Evolutionary conservation across 1,140 invertebrate species (phyloP).

Genomic region (Drosophila lowei): DNA sequence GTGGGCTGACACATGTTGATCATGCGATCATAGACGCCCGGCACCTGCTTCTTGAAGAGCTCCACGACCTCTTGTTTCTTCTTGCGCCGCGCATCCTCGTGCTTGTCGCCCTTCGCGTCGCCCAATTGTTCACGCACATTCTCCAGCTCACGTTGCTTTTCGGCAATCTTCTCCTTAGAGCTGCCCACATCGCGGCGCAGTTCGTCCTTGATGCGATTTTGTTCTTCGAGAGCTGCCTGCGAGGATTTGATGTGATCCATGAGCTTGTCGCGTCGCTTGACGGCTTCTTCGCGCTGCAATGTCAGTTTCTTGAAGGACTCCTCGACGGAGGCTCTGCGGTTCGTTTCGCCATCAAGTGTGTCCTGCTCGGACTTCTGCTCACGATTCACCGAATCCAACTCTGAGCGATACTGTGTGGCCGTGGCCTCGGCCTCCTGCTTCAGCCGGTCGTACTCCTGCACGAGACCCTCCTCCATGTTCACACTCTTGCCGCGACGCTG

Average conservation of each 20-base stretch:
- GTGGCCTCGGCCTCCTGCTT: conserved; percentile 98
- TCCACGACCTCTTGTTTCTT: conserved; percentile 99
- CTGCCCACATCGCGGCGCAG: conserved; percentile 94
- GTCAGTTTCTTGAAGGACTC: conserved; percentile 89
- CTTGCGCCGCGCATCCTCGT: conserved; percentile 96
- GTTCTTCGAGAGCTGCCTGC: conserved; percentile 94
- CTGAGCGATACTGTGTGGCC: conserved; percentile 94
- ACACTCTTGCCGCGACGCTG: conserved; percentile 94
- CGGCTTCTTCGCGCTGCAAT: conserved; percentile 96
- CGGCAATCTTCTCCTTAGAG: conserved; percentile 94
- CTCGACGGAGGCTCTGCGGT: conserved; percentile 95
- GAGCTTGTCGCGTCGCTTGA: conserved; percentile 96
- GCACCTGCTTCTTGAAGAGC: conserved; percentile 97
- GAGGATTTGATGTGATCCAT: conserved; percentile 96
- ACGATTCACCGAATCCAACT: conserved; percentile 97
- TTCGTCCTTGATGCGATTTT: conserved; percentile 90
- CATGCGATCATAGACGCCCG: conserved; percentile 98
- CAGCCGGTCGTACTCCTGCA: conserved; percentile 96
- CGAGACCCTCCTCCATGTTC: conserved; percentile 96
- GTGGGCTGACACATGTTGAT: conserved; percentile 99
- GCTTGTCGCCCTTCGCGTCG: conserved; percentile 98
- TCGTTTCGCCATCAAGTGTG: conserved; percentile 94
- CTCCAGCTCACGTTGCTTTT: conserved; percentile 94
- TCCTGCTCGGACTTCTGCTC: conserved; percentile 99
- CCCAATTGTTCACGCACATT: conserved; percentile 96